phyloP scores from a whole-genome alignment of 1,140 invertebrate species.

The Bombus soroeensis region DNA sequence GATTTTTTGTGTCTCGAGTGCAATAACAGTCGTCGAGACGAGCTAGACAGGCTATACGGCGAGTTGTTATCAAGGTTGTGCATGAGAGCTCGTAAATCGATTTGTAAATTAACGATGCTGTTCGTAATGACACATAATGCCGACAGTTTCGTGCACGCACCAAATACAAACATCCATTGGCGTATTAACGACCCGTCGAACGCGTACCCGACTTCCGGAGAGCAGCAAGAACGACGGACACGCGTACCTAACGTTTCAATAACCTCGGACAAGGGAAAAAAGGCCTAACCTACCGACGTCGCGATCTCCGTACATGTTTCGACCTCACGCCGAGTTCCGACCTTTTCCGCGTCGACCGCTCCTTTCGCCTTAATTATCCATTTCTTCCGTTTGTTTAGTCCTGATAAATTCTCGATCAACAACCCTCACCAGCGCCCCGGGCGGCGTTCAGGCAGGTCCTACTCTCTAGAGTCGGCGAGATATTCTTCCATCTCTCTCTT shows the following conservation, averaged over 20 bases:
- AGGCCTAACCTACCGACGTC: background rate
- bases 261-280: background rate
- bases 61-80: slow-evolving; percentile 30
- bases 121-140: slow-evolving; percentile 26
- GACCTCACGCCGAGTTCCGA: background rate
- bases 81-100: slow-evolving; percentile 34
- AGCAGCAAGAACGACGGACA: background rate
- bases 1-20: slow-evolving; percentile 1
- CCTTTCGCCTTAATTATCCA: slow-evolving; percentile 14
- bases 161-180: background rate
- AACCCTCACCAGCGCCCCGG: slow-evolving; percentile 11
- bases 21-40: slow-evolving; percentile 28
- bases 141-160: background rate
- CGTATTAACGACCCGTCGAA: background rate
- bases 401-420: slow-evolving; percentile 44
- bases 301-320: background rate
- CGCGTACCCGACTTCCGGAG: too few species aligned
- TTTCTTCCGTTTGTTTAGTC: slow-evolving; percentile 31
- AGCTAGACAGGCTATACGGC: background rate
- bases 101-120: slow-evolving; percentile 33
- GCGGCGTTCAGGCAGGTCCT: slow-evolving; percentile 17
- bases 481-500: background rate
- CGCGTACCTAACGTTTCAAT: slow-evolving; percentile 6
- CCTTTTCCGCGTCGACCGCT: background rate
- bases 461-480: background rate